Evolutionary conservation across 2,797 vertebrate species (phyloP), one percentile per base, ranked within the genome.

Genomic region (Alfaro cultratus): DNA sequence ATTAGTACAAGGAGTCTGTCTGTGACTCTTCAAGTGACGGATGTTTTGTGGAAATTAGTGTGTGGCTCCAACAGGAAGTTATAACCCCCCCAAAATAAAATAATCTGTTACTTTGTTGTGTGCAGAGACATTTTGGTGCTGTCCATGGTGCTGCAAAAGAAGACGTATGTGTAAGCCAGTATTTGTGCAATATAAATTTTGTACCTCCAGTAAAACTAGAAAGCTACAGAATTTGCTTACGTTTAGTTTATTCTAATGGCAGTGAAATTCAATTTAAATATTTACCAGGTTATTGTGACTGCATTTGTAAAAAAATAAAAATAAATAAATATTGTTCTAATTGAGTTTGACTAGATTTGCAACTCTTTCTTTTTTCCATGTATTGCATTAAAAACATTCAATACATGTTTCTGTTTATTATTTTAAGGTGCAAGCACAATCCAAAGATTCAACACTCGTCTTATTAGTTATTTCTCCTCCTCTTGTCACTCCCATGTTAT

Each of bases 401-500:
- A 36, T 64, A 3, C 15, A 4, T 9, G 18, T 64, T 67, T 34
- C 62, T 36, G 3, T 21, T 36, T 39, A 36, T 67, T 67, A 36
- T 62, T 62, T 62, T 62, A 39, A 36, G 34, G 1, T 9, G 16
- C 12, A 64, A 64, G 1, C 31, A 3, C 1, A 64, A 18, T 64
- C 15, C 53, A 57, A 23, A 53, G 51, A 53, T 55, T 55, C 29
- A 31, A 5, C 55, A 57, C 2, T 34, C 29, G 1, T 31, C 13
- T 62, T 31, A 60, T 60, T 15, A 60, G n/a, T 62, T 34, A 31
- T 62, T 21, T 11, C 18, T 67, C 83, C 67, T 80, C 75, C 62
- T 26, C 62, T 76, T 62, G 76, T 64, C 77, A 34, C 76, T 62
- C 8, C 41, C 53, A 49, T 79, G 75, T 85, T 55, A 82, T 74